A percentile compares a stretch with the other conserved stretches of the same genome.
These are phyloP conservation scores for Formica exsecta DNA, from an alignment of 1,140 invertebrate genomes.

Conservation along the genomic window DNA sequence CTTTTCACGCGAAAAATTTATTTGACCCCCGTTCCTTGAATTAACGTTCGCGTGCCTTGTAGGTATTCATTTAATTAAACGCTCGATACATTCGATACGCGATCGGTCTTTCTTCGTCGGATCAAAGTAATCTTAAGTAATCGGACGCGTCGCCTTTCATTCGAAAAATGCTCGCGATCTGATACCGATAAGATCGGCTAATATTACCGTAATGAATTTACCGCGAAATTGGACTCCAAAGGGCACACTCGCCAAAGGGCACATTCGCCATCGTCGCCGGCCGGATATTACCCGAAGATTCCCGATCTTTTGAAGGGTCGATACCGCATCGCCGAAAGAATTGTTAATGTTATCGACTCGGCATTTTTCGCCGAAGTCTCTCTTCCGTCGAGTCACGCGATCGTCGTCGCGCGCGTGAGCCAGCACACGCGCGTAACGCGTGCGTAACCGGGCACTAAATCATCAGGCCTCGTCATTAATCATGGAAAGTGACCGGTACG, in stretches of 20 bases:
- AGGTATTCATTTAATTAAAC: conserved; percentile 63
- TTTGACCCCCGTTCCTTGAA: neutral
- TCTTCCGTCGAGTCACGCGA: conserved; percentile 70
- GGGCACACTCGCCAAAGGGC: neutral
- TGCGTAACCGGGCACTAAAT: conserved; percentile 68
- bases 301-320: conserved; percentile 7
- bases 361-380: conserved; percentile 52
- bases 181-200: conserved; percentile 60
- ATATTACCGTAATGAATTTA: conserved; percentile 39
- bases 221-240: conserved; percentile 44
- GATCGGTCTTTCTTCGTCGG: neutral
- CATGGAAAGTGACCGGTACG: conserved; percentile 65
- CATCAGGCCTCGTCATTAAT: conserved; percentile 72
- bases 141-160: conserved; percentile 8
- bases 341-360: conserved; percentile 64
- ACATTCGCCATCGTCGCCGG: conserved; percentile 28
- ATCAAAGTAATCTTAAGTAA: neutral
- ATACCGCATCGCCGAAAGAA: conserved; percentile 22
- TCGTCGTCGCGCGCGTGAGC: conserved; percentile 49
- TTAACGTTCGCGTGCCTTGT: conserved; percentile 1
- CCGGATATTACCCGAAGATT: neutral
- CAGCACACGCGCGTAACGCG: conserved; percentile 45
- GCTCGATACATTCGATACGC: conserved; percentile 20
- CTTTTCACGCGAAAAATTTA: conserved; percentile 11
- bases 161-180: conserved; percentile 42